Conservation (phyloP, 2,113 vertebrate species). For the Poecilia latipinna region DNA sequence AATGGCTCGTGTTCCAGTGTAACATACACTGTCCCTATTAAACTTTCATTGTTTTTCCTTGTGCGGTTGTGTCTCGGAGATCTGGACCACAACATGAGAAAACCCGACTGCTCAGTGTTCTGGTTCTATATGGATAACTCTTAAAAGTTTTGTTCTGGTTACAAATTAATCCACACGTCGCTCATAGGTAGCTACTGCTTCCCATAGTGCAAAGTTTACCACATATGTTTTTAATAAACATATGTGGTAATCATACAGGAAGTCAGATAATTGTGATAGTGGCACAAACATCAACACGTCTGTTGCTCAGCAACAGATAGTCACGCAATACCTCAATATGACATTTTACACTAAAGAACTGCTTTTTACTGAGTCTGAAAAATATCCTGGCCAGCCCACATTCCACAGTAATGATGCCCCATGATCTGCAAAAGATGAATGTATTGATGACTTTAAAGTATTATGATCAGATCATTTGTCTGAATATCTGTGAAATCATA, state of each 20-base stretch:
- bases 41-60: constrained; percentile 54
- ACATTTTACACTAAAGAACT: no score
- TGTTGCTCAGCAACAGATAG: neutral
- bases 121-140: constrained; percentile 18
- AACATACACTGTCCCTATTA: constrained; percentile 50
- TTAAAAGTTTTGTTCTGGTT: constrained; percentile 65
- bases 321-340: neutral
- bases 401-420: no score
- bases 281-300: neutral
- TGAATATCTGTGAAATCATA: no score
- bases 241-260: neutral
- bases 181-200: constrained; percentile 47
- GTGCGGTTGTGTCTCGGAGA: neutral
- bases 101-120: neutral
- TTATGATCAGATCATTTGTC: no score
- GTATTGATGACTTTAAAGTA: no score
- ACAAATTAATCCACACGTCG: constrained; percentile 71
- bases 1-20: constrained; percentile 3
- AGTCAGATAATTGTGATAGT: neutral
- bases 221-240: constrained; percentile 58
- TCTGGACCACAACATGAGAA: constrained; percentile 10
- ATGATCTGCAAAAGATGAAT: no score
- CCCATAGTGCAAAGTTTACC: constrained; percentile 70
- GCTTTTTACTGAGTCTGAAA: no score
- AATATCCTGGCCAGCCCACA: no score